A percentile compares a stretch with the other conserved stretches of the same genome.
These are phyloP conservation scores for Macroteleia sp. DNA, from an alignment of 2,888 invertebrate genomes.

Conservation along the genomic window DNA sequence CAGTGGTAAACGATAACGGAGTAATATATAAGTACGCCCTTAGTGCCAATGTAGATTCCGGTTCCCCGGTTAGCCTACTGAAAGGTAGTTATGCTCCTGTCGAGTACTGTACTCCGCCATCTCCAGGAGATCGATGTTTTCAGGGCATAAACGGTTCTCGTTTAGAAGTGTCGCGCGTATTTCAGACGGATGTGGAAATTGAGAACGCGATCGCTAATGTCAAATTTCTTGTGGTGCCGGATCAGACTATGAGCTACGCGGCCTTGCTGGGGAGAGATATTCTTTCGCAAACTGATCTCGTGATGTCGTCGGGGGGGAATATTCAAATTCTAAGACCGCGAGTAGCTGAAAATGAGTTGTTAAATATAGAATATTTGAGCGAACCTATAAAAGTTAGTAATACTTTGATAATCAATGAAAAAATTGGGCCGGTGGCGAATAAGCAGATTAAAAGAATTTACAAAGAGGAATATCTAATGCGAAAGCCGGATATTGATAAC, in stretches of 20 bases:
- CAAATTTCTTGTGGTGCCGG: constrained; percentile 12
- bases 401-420: not conserved
- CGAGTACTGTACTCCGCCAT: not conserved
- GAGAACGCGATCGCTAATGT: not conserved
- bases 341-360: not conserved
- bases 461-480: not conserved
- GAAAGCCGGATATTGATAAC: not conserved
- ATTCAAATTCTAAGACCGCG: not conserved
- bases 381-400: not conserved
- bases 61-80: constrained; percentile 43
- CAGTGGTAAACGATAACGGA: not conserved
- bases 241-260: constrained; percentile 10
- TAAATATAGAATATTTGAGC: not conserved
- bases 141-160: not conserved
- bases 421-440: not conserved
- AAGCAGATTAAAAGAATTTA: not conserved
- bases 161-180: not conserved
- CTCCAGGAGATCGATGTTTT: constrained; percentile 2
- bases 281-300: not conserved
- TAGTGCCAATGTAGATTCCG: constrained; percentile 35
- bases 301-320: not conserved
- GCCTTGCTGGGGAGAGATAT: constrained; percentile 19
- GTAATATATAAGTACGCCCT: not conserved
- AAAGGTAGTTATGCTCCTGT: constrained; percentile 12
- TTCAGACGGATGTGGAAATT: not conserved